phyloP scores from a whole-genome alignment of 2,113 vertebrate genomes.

The Corvus hawaiiensis region DNA sequence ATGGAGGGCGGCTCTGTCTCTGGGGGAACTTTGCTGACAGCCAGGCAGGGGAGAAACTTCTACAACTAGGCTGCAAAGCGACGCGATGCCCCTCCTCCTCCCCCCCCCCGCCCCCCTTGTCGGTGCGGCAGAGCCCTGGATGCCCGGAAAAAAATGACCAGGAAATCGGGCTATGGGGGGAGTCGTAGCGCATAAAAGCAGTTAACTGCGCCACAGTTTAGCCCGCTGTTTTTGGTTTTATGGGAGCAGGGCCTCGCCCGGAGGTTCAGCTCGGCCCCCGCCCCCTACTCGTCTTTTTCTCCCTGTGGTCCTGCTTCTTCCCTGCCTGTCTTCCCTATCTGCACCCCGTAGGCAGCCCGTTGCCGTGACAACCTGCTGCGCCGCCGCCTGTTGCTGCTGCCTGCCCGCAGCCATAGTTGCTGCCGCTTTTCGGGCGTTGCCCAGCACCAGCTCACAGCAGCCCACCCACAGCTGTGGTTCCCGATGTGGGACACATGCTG shows the following conservation, averaged over 20 bases:
- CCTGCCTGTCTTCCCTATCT: background rate
- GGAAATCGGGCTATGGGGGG: background rate
- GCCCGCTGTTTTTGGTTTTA: no score
- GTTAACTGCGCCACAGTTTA: background rate
- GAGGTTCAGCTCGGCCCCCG: no score
- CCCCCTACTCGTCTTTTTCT: background rate
- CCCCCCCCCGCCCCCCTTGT: no score
- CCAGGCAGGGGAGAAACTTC: background rate
- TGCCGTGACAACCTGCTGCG: no score
- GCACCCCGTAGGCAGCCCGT: background rate
- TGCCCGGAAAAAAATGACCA: accelerated
- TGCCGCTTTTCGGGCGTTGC: no score
- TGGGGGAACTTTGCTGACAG: background rate
- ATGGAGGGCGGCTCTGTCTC: background rate
- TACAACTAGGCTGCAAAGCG: accelerated
- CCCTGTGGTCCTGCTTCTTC: background rate
- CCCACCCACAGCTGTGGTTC: no score
- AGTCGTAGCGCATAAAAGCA: background rate
- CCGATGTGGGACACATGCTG: no score
- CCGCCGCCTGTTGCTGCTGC: no score
- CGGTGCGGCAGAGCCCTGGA: accelerated
- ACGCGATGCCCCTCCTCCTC: background rate
- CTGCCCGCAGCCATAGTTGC: no score
- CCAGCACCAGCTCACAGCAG: no score
- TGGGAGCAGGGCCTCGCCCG: accelerated